These are phyloP conservation scores for Metaphire vulgaris DNA, from an alignment of 1,140 invertebrate species.

Conservation along the genomic window DNA sequence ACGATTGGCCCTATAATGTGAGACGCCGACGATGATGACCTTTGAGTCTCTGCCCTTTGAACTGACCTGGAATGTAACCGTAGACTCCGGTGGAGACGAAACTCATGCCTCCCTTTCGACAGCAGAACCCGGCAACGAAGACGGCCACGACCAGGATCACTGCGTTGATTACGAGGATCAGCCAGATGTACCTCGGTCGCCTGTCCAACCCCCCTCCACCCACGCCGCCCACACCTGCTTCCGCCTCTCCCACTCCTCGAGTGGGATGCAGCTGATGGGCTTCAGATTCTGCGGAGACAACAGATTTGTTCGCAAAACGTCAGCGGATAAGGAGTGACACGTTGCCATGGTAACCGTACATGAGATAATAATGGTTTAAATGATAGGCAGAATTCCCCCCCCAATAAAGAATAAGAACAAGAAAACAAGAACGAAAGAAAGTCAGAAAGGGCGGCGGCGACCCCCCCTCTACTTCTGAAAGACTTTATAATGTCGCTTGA, in stretches of 20 bases:
- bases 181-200: conserved; percentile 29
- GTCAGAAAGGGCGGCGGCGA: too few relatives aligned
- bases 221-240: not conserved
- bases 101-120: conserved; percentile 30
- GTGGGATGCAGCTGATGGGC: not conserved
- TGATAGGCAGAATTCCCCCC: too few relatives aligned
- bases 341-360: not conserved
- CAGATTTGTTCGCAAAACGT: not conserved
- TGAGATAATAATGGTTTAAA: not conserved
- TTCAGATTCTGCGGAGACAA: not conserved
- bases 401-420: too few relatives aligned
- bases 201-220: not conserved
- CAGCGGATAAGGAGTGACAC: not conserved
- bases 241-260: not conserved
- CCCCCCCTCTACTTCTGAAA: too few relatives aligned
- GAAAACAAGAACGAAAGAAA: too few relatives aligned
- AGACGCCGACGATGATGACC: too few relatives aligned
- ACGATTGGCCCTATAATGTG: too few relatives aligned
- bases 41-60: too few relatives aligned
- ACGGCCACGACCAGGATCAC: conserved; percentile 36
- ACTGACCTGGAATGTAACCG: conserved; percentile 38
- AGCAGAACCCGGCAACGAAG: conserved; percentile 38
- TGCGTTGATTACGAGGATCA: conserved; percentile 35
- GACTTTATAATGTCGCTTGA: too few relatives aligned
- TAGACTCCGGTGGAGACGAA: conserved; percentile 33